A percentile compares a stretch with the other conserved stretches of the same genome.
Evolutionary conservation across 1,140 invertebrate species (phyloP).

Genomic region (Magallana gigas): DNA sequence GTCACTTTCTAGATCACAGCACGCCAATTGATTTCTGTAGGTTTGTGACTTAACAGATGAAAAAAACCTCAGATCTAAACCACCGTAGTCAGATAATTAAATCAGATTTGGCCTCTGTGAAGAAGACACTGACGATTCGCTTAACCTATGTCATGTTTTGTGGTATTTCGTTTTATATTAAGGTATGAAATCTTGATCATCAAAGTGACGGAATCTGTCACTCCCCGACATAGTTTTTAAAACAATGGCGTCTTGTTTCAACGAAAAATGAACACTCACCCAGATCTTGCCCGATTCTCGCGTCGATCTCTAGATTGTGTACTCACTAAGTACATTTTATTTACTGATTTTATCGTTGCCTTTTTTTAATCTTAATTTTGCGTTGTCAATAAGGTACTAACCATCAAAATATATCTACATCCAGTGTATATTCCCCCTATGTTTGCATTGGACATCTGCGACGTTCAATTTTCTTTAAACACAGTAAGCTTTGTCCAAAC

Average conservation of each 20-base stretch:
- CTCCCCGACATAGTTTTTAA: background rate
- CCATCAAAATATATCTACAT: too few species aligned
- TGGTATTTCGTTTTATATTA: conserved; percentile 1
- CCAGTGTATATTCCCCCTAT: too few species aligned
- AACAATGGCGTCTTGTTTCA: background rate
- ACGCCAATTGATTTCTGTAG: conserved; percentile 10
- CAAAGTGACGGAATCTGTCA: background rate
- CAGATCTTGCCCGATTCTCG: too few species aligned
- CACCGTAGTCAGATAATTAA: conserved; percentile 5
- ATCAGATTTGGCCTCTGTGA: background rate
- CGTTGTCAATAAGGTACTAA: too few species aligned
- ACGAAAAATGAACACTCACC: too few species aligned
- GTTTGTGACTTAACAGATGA: background rate
- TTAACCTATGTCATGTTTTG: conserved; percentile 30
- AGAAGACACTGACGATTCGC: background rate
- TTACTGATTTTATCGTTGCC: too few species aligned
- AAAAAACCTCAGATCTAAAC: background rate
- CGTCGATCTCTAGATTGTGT: too few species aligned
- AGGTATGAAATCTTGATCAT: conserved; percentile 13
- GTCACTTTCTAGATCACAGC: conserved; percentile 12
- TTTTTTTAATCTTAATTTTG: too few species aligned
- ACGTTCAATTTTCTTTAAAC: too few species aligned
- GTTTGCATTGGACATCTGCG: too few species aligned
- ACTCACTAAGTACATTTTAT: too few species aligned
- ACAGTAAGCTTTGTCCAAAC: too few species aligned